Percentiles rank a stretch among this genome's conserved stretches.
Evolutionary conservation across 2,113 vertebrate species (phyloP).

Genomic region (Galemys pyrenaicus): DNA sequence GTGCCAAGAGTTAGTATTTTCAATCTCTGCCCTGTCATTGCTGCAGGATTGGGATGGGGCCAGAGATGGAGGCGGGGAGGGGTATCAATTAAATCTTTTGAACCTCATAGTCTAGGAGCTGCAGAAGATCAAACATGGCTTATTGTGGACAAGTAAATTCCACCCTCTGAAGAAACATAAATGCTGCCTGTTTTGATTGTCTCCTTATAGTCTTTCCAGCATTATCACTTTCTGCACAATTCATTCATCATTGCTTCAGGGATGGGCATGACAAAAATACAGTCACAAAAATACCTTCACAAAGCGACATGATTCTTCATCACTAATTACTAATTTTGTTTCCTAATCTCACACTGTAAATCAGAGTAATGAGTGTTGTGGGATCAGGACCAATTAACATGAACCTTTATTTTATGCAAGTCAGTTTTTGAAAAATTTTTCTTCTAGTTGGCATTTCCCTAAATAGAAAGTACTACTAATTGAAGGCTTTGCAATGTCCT

Average conservation of each 20-base stretch:
- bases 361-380: background rate
- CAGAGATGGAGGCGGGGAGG: rapidly evolving
- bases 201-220: background rate
- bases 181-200: background rate
- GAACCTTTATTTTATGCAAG: conserved; percentile 2
- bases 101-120: background rate
- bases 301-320: background rate
- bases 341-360: background rate
- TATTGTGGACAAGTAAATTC: background rate
- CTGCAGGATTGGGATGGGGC: background rate
- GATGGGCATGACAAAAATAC: background rate
- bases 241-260: background rate
- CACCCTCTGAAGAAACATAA: background rate
- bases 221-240: background rate
- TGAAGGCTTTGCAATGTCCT: background rate
- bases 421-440: background rate
- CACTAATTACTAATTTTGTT: conserved; percentile 24
- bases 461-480: background rate
- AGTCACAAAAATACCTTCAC: background rate
- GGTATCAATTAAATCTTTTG: background rate
- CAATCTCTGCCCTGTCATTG: background rate
- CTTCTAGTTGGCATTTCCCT: background rate
- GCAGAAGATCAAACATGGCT: background rate
- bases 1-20: background rate
- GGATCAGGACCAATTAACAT: conserved; percentile 1